A percentile compares a stretch with the other conserved stretches of the same genome.
Conservation (phyloP, 1,140 invertebrate species). For the Macrostomum lignano region DNA sequence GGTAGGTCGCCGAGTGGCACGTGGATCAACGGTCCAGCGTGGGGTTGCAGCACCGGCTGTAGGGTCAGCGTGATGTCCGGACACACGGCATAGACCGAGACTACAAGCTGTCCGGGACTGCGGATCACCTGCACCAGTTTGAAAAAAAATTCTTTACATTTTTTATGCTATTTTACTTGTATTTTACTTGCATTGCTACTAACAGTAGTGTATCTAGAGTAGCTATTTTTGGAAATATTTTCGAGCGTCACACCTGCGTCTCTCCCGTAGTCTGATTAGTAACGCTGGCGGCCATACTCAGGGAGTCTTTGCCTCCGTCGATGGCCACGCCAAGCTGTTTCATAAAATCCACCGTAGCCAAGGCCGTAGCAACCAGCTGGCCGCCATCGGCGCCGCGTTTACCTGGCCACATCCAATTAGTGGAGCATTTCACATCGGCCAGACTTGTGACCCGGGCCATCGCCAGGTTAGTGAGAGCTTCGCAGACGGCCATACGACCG, state of each 20-base stretch:
- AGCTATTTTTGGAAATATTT: conserved; percentile 3
- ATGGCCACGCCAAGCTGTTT: conserved; percentile 56
- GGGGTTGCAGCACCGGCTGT: conserved; percentile 43
- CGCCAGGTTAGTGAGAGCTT: conserved; percentile 73
- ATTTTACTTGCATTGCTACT: conserved; percentile 1
- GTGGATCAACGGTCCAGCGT: conserved; percentile 34
- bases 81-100: conserved; percentile 75
- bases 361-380: conserved; percentile 51
- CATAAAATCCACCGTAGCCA: conserved; percentile 59
- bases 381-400: conserved; percentile 68
- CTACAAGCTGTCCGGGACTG: conserved; percentile 51
- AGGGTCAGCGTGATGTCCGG: conserved; percentile 45
- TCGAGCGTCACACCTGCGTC: background rate
- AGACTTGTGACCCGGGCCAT: conserved; percentile 57
- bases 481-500: conserved; percentile 66
- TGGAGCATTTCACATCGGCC: conserved; percentile 73
- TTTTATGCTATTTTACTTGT: conserved; percentile 7
- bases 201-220: background rate
- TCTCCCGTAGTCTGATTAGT: conserved; percentile 33
- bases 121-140: too few relatives aligned
- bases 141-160: conserved; percentile 8
- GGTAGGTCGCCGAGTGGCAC: too few relatives aligned
- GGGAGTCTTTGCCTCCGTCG: conserved; percentile 85
- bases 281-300: conserved; percentile 77
- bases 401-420: conserved; percentile 97